Base-by-base conservation (phyloP, 2,888 invertebrate species). In the Pandemis heparana region DNA sequence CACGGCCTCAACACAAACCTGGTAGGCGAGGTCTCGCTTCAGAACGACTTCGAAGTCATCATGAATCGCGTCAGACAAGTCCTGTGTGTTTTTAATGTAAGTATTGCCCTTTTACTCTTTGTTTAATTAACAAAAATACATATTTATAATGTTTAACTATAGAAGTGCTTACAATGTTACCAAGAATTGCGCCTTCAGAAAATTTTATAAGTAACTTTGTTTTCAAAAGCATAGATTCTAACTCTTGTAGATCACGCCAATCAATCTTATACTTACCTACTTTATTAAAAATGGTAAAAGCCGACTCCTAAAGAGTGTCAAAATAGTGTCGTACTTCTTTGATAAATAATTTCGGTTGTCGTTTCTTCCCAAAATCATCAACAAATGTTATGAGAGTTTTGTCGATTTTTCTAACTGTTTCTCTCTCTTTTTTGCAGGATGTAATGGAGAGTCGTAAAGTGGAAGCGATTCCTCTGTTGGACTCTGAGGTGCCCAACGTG, bases 51-150 rank as follows among this genome's bases (percentile, higher is more conserved):
- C 85, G 92, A 89, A 65, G 90, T 94, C 60, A 95, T 96, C 64
- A 96, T 96, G 88, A 92, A 94, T 82, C 90, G 95, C 70, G 94
- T 96, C 70, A 95, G 95, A 82, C 93, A 94, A 78, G 95, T 97
- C 4, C 94, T 97, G 66, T 97, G 97, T 85, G 96, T 96, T 86
- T 92, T 97, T 69, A 96, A 96, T 88, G 95, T 95, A 84, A 92
- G 93, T 92, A 81, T 16, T 53, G 9, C 23, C 4, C 23, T 32
- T 16, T 8, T 0, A 8, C 82, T 0, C 10, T 43, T 12, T 43
- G 12, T n/a, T 48, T 64, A 1, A 32, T 48, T 1, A n/a, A 32
- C 23, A 32, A 32, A 32, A 32, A 32, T 63, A 48, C 12, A 12
- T 43, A 43, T 12, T 43, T 32, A 23, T 59, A 32, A 12, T 12